Evolutionary conservation across 2,113 vertebrate genomes (phyloP), one percentile per base, ranked within the genome.

Genomic region (Anthoscopus minutus): DNA sequence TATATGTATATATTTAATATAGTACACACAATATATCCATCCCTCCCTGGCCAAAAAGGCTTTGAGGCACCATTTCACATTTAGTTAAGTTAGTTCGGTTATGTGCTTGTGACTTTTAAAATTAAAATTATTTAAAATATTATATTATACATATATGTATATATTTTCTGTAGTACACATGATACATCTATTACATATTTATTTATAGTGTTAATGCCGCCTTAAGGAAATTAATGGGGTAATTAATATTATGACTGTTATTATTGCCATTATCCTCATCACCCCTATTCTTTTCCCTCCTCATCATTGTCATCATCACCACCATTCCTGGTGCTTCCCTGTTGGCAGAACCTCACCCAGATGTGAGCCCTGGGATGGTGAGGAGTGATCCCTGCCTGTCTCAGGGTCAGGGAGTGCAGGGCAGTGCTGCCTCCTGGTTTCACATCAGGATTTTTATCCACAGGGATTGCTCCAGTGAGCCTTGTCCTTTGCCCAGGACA

Each of bases 361-460:
- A 54, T 24, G n/a, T 4, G 67, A 56, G 62, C 4, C 66, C 80
- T 16, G 82, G 56, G 58, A 14, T 42, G 71, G 4, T 27, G 25
- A 64, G 58, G 9, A 44, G 24, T 15, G 22, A 4, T 12, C n/a
- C 9, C 2, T 7, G 0, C 7, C 30, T 51, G 50, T 5, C 27
- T 31, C 0, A 10, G 74, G 60, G 6, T 23, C 85, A 37, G 86
- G 2, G 58, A 33, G 33, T 0, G 37, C 54, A 50, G 60, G 8
- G 57, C 60, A 23, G 50, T 4, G 7, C 56, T 71, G 56, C 33
- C n/a, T 13, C 33, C n/a, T 35, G 53, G 1, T 50, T 72, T 54
- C 11, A 20, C 5, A 2, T n/a, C 8, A 1, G 35, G 31, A 11
- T 73, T 72, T 71, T 72, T 2, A 38, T 83, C 80, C 12, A 0